These are phyloP conservation scores for Nephotettix cincticeps DNA, from an alignment of 1,140 invertebrate species.

Conservation along the genomic window DNA sequence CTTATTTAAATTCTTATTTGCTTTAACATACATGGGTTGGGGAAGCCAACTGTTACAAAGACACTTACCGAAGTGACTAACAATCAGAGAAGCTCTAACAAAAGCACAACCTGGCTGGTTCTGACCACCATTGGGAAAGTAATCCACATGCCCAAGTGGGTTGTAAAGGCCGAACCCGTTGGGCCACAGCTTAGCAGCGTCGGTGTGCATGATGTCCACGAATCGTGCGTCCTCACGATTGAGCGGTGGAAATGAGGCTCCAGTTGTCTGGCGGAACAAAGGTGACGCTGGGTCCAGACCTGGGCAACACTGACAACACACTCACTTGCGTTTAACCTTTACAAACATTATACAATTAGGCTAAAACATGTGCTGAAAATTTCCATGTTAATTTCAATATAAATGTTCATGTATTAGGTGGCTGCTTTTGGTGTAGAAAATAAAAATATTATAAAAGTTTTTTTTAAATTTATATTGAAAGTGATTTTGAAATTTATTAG, in stretches of 20 bases:
- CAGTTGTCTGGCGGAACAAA: slow-evolving; percentile 58
- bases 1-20: no score
- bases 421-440: no score
- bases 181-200: slow-evolving; percentile 45
- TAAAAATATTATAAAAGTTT: no score
- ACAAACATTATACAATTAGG: no score
- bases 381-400: no score
- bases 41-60: no score
- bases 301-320: slow-evolving; percentile 31
- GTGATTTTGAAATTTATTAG: no score
- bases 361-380: no score
- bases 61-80: slow-evolving; percentile 48
- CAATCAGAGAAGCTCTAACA: slow-evolving; percentile 53
- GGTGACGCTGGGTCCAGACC: slow-evolving; percentile 71
- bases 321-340: no score
- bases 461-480: no score
- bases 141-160: slow-evolving; percentile 65
- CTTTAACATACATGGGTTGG: no score
- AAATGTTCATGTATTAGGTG: no score
- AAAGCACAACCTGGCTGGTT: slow-evolving; percentile 68
- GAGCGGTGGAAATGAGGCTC: slow-evolving; percentile 46
- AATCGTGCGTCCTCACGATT: slow-evolving; percentile 50
- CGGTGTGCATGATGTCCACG: slow-evolving; percentile 56
- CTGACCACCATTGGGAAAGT: slow-evolving; percentile 71
- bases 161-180: slow-evolving; percentile 48